Conservation (phyloP, 2,113 vertebrate genomes). For the Nansenia antarctica region DNA sequence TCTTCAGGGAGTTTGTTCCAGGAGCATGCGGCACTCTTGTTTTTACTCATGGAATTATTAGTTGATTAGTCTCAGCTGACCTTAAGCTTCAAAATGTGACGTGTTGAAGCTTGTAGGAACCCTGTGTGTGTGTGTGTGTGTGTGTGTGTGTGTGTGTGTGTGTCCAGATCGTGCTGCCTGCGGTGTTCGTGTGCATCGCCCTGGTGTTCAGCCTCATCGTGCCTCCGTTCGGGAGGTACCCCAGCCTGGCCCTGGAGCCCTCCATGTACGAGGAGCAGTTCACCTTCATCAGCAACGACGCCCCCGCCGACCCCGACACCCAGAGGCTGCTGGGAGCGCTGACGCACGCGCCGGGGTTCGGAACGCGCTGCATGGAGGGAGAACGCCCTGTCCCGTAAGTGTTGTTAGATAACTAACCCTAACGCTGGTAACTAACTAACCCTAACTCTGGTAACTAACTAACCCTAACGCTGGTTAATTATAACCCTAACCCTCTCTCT, state of each 20-base stretch:
- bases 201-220: slow-evolving; percentile 96
- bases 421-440: too few species aligned
- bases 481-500: neutral
- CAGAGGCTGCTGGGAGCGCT: slow-evolving; percentile 83
- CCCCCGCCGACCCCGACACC: slow-evolving; percentile 82
- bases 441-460: too few species aligned
- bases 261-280: slow-evolving; percentile 97
- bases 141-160: neutral
- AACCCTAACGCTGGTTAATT: too few species aligned
- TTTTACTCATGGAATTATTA: neutral
- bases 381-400: slow-evolving; percentile 84
- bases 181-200: slow-evolving; percentile 97
- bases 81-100: neutral
- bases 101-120: neutral
- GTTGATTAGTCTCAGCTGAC: neutral
- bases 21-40: neutral
- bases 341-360: slow-evolving; percentile 84
- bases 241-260: slow-evolving; percentile 88
- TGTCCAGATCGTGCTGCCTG: slow-evolving; percentile 92
- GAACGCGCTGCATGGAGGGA: slow-evolving; percentile 86
- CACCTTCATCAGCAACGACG: slow-evolving; percentile 93
- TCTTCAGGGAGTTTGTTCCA: too few species aligned
- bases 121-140: neutral
- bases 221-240: slow-evolving; percentile 96
- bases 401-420: too few species aligned